A percentile compares a stretch with the other conserved stretches of the same genome.
phyloP scores from a whole-genome alignment of 2,888 invertebrate genomes.

The Drosophila meridiana region DNA sequence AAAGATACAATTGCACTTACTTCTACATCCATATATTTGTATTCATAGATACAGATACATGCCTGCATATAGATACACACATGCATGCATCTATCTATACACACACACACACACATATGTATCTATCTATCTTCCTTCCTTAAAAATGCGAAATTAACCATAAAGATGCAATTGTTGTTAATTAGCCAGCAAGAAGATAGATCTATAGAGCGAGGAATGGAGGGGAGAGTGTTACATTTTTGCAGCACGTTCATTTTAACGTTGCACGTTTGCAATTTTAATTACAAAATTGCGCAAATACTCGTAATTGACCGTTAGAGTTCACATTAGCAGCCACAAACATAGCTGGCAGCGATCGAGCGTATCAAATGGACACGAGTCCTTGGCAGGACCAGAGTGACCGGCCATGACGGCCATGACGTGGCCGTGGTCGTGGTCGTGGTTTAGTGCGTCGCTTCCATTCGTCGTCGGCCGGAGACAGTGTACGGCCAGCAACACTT shows the following conservation, averaged over 20 bases:
- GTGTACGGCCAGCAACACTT: conserved; percentile 80
- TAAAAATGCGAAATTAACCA: conserved; percentile 34
- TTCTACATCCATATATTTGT: too few species aligned
- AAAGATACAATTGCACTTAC: too few species aligned
- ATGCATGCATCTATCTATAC: background rate
- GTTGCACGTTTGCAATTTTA: conserved; percentile 58
- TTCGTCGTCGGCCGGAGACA: conserved; percentile 68
- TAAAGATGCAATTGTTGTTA: conserved; percentile 45
- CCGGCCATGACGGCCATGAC: conserved; percentile 10
- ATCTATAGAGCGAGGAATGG: background rate
- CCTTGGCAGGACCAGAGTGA: conserved; percentile 10
- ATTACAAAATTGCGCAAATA: conserved; percentile 64
- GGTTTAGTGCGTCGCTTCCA: conserved; percentile 34
- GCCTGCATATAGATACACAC: background rate
- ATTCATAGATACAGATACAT: background rate
- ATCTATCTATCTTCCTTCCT: background rate
- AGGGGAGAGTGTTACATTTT: conserved; percentile 4
- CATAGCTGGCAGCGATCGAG: conserved; percentile 63
- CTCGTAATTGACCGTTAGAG: conserved; percentile 61
- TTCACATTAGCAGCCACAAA: conserved; percentile 61
- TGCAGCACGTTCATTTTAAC: conserved; percentile 34
- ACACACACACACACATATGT: too few species aligned
- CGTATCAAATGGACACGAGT: conserved; percentile 54
- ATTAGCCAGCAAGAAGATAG: conserved; percentile 27
- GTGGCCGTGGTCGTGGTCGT: conserved; percentile 5